phyloP scores from a whole-genome alignment of 2,113 vertebrate genomes.

The Engraulis encrasicolus region DNA sequence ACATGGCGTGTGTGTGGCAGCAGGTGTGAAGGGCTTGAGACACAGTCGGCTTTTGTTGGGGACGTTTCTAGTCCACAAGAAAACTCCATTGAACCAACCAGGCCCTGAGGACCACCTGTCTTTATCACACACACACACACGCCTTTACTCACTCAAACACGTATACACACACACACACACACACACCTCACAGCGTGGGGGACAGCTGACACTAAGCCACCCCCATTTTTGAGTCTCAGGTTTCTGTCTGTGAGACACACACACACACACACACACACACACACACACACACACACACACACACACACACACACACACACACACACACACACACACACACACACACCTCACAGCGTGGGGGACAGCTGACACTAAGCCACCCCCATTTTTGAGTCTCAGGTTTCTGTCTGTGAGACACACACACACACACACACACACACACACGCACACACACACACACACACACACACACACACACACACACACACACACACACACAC shows the following conservation, averaged over 20 bases:
- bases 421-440: neutral
- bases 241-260: conserved; percentile 54
- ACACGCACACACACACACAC: conserved; percentile 10
- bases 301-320: conserved; percentile 50
- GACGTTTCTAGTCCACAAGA: conserved; percentile 74
- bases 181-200: conserved; percentile 62
- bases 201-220: conserved; percentile 76
- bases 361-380: conserved; percentile 76
- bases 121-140: conserved; percentile 69
- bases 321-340: conserved; percentile 48
- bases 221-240: conserved; percentile 55
- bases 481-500: conserved; percentile 43
- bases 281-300: conserved; percentile 64
- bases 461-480: conserved; percentile 40
- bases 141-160: conserved; percentile 50
- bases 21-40: conserved; percentile 72
- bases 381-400: conserved; percentile 55
- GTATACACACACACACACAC: conserved; percentile 47
- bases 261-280: neutral
- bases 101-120: conserved; percentile 84
- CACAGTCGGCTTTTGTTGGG: conserved; percentile 79
- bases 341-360: conserved; percentile 62
- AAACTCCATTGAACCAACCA: conserved; percentile 77
- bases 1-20: conserved; percentile 57
- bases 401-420: conserved; percentile 54